A percentile compares a stretch with the other conserved stretches of the same genome.
Evolutionary conservation across 2,113 vertebrate genomes (phyloP).

Genomic region (Thomomys bottae): DNA sequence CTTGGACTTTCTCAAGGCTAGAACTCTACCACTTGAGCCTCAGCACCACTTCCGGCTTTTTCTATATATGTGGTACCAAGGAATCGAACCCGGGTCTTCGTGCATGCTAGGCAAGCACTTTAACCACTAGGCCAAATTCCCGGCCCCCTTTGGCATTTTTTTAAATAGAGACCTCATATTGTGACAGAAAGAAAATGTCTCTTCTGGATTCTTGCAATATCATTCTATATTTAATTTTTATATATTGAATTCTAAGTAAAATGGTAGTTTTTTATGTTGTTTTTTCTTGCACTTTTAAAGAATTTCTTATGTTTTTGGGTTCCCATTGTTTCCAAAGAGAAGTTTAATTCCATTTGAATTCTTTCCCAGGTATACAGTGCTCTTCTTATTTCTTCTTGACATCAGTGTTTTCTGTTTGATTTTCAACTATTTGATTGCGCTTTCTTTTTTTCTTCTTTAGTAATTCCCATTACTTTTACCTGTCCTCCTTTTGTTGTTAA

Average conservation of each 20-base stretch:
- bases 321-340: neutral
- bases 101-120: no score
- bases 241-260: neutral
- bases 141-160: slow-evolving; percentile 44
- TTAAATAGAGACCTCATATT: no score
- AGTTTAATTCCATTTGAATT: neutral
- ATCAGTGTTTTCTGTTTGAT: neutral
- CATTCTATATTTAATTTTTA: neutral
- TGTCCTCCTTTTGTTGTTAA: neutral
- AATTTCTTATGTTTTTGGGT: neutral
- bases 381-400: neutral
- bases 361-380: neutral
- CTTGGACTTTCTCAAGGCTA: no score
- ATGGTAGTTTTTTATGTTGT: neutral
- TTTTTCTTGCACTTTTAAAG: slow-evolving; percentile 4
- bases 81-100: no score
- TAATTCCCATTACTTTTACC: slow-evolving; percentile 5
- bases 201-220: neutral
- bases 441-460: neutral
- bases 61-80: no score
- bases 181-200: neutral
- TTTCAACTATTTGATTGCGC: slow-evolving; percentile 3
- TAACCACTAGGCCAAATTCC: no score
- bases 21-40: no score
- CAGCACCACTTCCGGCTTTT: no score